These are phyloP conservation scores for Zaprionus obscuricornis DNA, from an alignment of 2,888 invertebrate genomes.

Conservation along the genomic window DNA sequence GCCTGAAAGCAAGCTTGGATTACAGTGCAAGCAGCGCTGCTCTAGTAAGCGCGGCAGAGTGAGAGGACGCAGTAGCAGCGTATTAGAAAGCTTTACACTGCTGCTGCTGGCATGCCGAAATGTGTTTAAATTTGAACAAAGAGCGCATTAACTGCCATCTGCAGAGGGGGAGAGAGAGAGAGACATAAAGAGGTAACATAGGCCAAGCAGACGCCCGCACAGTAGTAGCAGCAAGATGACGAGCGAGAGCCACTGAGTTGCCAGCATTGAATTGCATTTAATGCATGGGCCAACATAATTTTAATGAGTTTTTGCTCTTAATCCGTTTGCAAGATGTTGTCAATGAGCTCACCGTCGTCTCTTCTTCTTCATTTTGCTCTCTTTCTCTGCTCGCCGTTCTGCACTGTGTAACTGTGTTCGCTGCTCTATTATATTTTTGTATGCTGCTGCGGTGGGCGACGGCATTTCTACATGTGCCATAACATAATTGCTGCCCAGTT, in stretches of 20 bases:
- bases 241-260: conserved; percentile 23
- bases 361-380: conserved; percentile 8
- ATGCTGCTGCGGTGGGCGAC: too few species aligned
- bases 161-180: too few species aligned
- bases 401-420: conserved; percentile 6
- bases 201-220: neutral
- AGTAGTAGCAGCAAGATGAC: neutral
- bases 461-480: too few species aligned
- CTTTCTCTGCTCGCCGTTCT: neutral
- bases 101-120: too few species aligned
- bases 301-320: conserved; percentile 79
- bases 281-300: conserved; percentile 78
- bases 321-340: conserved; percentile 75
- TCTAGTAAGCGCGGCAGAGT: too few species aligned
- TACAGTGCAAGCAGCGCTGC: too few species aligned
- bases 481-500: conserved; percentile 8
- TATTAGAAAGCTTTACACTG: too few species aligned
- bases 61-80: too few species aligned
- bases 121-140: conserved; percentile 52
- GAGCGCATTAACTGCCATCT: conserved; percentile 51
- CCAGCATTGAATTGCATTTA: conserved; percentile 74
- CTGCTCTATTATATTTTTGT: conserved; percentile 20
- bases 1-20: too few species aligned
- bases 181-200: conserved; percentile 3
- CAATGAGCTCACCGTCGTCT: conserved; percentile 60